A percentile compares a stretch with the other conserved stretches of the same genome.
These are phyloP conservation scores for Cepaea nemoralis DNA, from an alignment of 1,140 invertebrate genomes.

Conservation along the genomic window DNA sequence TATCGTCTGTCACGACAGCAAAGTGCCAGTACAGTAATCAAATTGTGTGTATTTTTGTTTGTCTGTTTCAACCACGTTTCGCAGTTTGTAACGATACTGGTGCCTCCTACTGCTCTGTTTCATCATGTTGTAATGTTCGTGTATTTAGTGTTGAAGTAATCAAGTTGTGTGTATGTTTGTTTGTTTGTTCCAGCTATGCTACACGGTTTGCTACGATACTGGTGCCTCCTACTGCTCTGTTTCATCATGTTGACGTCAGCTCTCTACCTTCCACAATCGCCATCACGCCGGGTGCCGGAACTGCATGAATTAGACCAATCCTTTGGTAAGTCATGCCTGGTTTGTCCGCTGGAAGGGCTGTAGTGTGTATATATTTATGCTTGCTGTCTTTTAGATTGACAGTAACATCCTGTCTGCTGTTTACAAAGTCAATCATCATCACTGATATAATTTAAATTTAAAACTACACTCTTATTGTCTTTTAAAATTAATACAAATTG, in stretches of 20 bases:
- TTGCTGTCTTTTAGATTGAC: no score
- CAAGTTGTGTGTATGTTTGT: no score
- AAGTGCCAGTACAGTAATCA: no score
- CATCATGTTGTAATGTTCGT: constrained; percentile 8
- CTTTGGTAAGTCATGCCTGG: background rate
- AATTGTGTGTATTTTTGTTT: no score
- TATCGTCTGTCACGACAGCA: no score
- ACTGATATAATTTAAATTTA: no score
- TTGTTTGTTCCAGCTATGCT: background rate
- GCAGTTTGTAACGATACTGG: background rate
- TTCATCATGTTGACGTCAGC: background rate
- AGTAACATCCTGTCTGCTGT: no score
- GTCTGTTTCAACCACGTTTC: background rate
- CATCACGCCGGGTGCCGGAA: background rate
- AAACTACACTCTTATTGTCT: no score
- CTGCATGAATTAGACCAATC: background rate
- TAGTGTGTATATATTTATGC: no score
- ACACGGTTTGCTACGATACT: constrained; percentile 5
- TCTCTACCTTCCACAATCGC: background rate
- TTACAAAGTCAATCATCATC: no score
- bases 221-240: constrained; percentile 4
- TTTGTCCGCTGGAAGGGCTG: background rate
- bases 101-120: constrained; percentile 3
- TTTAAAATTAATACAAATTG: no score
- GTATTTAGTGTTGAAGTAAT: no score